These are phyloP conservation scores for Ptilonorhynchus violaceus DNA, from an alignment of 2,113 vertebrate species.

Conservation along the genomic window DNA sequence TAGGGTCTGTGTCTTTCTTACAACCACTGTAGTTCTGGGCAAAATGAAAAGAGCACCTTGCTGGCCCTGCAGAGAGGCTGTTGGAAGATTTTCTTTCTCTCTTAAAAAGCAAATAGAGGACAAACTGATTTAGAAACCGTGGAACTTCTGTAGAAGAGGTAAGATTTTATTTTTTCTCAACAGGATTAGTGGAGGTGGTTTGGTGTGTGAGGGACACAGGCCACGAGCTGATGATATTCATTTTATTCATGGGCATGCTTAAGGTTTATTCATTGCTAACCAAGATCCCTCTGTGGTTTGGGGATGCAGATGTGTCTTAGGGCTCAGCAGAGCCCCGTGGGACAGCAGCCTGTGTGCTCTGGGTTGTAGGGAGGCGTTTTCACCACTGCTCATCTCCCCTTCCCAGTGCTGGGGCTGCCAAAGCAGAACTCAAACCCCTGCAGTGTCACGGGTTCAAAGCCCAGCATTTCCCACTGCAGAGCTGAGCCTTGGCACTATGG, in stretches of 20 bases:
- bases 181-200: not conserved
- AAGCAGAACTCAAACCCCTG: not conserved
- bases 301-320: not conserved
- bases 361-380: fast-evolving
- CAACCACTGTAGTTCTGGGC: not conserved
- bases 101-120: not conserved
- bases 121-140: not conserved
- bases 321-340: not conserved
- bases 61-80: not conserved
- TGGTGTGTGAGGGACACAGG: not conserved
- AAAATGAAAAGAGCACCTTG: not conserved
- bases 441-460: not conserved
- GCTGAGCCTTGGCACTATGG: not conserved
- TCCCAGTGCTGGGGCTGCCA: not conserved
- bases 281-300: not conserved
- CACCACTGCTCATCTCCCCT: not conserved
- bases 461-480: not conserved
- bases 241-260: not conserved
- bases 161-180: not conserved
- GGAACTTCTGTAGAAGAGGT: not conserved
- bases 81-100: not conserved
- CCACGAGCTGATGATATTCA: not conserved
- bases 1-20: not conserved
- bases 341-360: not conserved
- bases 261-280: not conserved